Percentiles rank a stretch among this genome's conserved stretches.
Conservation (phyloP, 2,797 vertebrate genomes). For the Sternarchorhynchus goeldii region DNA sequence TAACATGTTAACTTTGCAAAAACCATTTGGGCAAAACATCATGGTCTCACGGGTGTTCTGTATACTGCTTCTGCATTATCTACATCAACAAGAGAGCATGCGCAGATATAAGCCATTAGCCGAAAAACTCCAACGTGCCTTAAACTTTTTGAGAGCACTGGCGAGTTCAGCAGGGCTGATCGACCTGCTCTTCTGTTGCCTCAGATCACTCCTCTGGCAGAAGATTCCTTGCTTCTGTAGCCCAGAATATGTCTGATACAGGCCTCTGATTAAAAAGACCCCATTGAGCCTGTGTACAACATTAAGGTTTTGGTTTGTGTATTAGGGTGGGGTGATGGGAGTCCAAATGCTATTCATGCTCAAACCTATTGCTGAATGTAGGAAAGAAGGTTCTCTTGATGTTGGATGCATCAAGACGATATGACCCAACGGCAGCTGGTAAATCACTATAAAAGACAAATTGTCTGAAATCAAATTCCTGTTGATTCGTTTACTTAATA, state of each 20-base stretch:
- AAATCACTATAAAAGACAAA: background rate
- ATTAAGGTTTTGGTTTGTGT: slow-evolving; percentile 31
- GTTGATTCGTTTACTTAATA: background rate
- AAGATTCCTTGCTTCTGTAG: background rate
- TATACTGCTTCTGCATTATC: background rate
- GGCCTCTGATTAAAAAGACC: slow-evolving; percentile 15
- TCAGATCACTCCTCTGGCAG: background rate
- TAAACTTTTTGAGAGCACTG: background rate
- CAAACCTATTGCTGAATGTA: slow-evolving; percentile 13
- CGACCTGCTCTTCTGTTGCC: slow-evolving; percentile 1
- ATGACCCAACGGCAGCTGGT: slow-evolving; percentile 2
- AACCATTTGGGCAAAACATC: too few relatives aligned
- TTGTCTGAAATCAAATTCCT: background rate
- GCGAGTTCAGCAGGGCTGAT: background rate
- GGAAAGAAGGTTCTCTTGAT: background rate
- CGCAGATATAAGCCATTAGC: background rate
- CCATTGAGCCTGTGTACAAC: slow-evolving; percentile 6
- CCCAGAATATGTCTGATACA: slow-evolving; percentile 23
- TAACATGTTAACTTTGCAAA: too few relatives aligned
- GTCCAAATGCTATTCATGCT: slow-evolving; percentile 36
- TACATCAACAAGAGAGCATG: background rate
- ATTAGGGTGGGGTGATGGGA: slow-evolving; percentile 33
- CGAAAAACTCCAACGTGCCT: too few relatives aligned
- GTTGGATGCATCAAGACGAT: slow-evolving; percentile 17
- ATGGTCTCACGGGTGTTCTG: too few relatives aligned